Percentiles rank a stretch among this genome's conserved stretches.
Conservation (phyloP, 2,888 invertebrate species). For the Elegia similella region DNA sequence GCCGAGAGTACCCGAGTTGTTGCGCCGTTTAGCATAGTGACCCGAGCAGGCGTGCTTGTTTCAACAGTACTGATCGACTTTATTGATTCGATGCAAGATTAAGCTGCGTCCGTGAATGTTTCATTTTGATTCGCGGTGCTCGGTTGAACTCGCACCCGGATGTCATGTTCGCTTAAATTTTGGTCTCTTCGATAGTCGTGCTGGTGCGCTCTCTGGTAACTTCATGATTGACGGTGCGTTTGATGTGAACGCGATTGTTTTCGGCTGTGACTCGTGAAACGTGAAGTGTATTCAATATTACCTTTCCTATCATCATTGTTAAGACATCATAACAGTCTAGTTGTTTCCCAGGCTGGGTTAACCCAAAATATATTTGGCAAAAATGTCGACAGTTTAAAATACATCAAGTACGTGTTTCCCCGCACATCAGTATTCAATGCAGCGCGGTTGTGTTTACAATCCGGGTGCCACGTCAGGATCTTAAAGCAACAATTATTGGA, state of each 20-base stretch:
- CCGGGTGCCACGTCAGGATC: slow-evolving; percentile 45
- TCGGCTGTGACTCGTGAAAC: slow-evolving; percentile 15
- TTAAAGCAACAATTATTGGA: slow-evolving; percentile 45
- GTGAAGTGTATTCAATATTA: slow-evolving; percentile 13
- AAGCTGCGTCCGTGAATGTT: slow-evolving; percentile 66
- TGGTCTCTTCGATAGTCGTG: slow-evolving; percentile 63
- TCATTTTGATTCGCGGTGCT: slow-evolving; percentile 65
- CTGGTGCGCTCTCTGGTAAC: slow-evolving; percentile 41
- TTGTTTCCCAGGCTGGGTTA: background rate
- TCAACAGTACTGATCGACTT: slow-evolving; percentile 49
- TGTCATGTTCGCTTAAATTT: slow-evolving; percentile 71
- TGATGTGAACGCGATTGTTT: slow-evolving; percentile 39
- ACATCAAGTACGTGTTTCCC: slow-evolving; percentile 55
- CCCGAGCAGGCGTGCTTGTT: slow-evolving; percentile 56
- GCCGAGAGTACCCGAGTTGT: slow-evolving; percentile 51
- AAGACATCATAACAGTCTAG: slow-evolving; percentile 2
- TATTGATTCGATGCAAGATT: slow-evolving; percentile 72
- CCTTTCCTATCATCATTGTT: slow-evolving; percentile 2
- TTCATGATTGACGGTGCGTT: slow-evolving; percentile 52
- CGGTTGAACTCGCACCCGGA: slow-evolving; percentile 74
- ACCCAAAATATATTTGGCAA: slow-evolving; percentile 6
- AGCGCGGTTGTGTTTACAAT: slow-evolving; percentile 52
- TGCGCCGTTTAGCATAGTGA: slow-evolving; percentile 67
- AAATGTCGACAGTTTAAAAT: slow-evolving; percentile 34
- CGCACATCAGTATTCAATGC: slow-evolving; percentile 60